phyloP scores from a whole-genome alignment of 1,140 invertebrate genomes.

The Papilio polyxenes region DNA sequence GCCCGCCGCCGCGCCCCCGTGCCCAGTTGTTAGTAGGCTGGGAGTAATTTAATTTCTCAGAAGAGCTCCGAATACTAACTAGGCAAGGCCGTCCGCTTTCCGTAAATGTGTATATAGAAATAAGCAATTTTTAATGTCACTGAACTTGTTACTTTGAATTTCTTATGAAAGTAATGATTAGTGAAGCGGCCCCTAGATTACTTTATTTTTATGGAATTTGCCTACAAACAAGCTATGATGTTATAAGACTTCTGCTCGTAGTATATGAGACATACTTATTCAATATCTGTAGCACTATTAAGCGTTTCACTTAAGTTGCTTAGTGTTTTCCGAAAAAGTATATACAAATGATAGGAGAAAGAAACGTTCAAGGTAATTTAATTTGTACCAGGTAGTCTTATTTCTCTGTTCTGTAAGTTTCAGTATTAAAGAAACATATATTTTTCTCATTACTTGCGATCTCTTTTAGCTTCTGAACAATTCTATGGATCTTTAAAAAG shows the following conservation, averaged over 20 bases:
- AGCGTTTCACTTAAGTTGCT: background rate
- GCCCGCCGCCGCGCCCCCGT: background rate
- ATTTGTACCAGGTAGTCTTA: background rate
- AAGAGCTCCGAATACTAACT: conserved; percentile 22
- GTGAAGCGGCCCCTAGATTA: background rate
- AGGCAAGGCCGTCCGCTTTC: background rate
- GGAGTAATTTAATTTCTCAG: conserved; percentile 21
- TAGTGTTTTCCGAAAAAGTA: background rate
- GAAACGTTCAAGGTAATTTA: background rate
- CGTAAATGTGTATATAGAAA: background rate
- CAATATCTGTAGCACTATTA: background rate
- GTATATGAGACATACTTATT: background rate
- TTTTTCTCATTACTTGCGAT: background rate
- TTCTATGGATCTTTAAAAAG: conserved; percentile 26
- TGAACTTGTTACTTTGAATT: background rate
- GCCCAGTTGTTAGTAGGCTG: conserved; percentile 13
- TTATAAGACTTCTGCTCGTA: background rate
- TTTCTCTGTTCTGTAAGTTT: background rate
- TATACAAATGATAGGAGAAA: background rate
- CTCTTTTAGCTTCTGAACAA: background rate
- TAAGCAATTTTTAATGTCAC: conserved; percentile 2
- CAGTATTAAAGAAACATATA: background rate
- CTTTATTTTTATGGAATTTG: background rate
- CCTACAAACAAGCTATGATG: background rate
- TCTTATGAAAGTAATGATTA: background rate